Evolutionary conservation across 2,888 invertebrate species (phyloP).

Genomic region (Lumbricus terrestris): DNA sequence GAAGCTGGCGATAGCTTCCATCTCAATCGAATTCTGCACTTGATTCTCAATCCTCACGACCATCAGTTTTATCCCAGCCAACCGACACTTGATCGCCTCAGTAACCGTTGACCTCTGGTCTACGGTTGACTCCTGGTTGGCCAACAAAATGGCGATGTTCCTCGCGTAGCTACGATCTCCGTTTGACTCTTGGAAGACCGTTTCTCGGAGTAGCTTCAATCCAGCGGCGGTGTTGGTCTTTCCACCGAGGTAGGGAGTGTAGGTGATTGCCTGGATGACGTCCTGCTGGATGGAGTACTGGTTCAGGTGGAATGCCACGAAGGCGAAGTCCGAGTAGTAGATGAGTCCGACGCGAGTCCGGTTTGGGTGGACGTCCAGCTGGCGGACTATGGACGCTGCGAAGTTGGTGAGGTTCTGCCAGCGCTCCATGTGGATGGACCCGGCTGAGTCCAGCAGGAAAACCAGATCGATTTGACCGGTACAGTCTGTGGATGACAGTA

Average conservation of each 20-base stretch:
- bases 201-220: conserved; percentile 34
- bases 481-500: conserved; percentile 28
- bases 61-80: conserved; percentile 21
- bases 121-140: conserved; percentile 51
- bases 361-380: conserved; percentile 34
- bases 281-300: conserved; percentile 42
- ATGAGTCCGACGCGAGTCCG: conserved; percentile 37
- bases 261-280: conserved; percentile 47
- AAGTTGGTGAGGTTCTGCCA: conserved; percentile 32
- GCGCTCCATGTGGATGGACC: conserved; percentile 32
- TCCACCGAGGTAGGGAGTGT: conserved; percentile 45
- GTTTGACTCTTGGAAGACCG: conserved; percentile 35
- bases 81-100: conserved; percentile 42
- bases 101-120: conserved; percentile 45
- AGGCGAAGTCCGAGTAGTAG: conserved; percentile 37
- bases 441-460: conserved; percentile 33
- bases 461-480: conserved; percentile 32
- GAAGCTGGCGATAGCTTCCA: conserved; percentile 51
- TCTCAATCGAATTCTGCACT: conserved; percentile 41
- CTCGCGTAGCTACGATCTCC: conserved; percentile 50
- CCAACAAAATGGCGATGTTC: conserved; percentile 49
- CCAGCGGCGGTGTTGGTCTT: conserved; percentile 53
- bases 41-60: conserved; percentile 23
- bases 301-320: conserved; percentile 49
- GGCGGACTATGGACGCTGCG: conserved; percentile 23